Base-by-base conservation (phyloP, 2,888 invertebrate species). In the Troilus luridus region DNA sequence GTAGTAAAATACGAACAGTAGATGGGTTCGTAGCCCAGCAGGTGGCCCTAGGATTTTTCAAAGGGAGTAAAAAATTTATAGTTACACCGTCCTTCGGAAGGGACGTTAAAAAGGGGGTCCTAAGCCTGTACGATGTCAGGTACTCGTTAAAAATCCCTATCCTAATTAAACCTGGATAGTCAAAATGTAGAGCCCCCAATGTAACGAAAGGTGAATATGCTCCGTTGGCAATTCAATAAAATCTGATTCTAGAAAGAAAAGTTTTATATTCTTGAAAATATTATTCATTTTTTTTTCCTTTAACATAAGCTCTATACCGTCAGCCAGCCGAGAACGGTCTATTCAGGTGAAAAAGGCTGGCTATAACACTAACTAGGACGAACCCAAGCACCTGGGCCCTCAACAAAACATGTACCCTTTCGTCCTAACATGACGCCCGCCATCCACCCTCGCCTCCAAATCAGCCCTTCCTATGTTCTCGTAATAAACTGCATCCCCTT, bases 321-420 rank as follows among this genome's bases (percentile, higher is more conserved):
- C 67, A 67, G 67, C 1, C 24, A 12, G 11, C 24, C 67, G 12
- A 77, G 41, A n/a, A 8, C 27, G 14, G 72, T 17, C 72, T 77
- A 77, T 0, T 41, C 27, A 17, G 41, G 72, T 41, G 72, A 77
- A 77, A 77, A 77, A 77, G 27, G 24, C 27, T 14, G 72, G 72
- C 41, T 19, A 77, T 77, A 77, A 77, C 41, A 27, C 41, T 14
- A 9, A 77, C 27, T 77, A 77, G 72, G 41, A 77, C 27, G 27
- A 24, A 19, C 41, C 72, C 72, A 8, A 17, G 17, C 72, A 77
- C 72, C 72, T 77, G 72, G 0, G 72, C 1, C 41, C 27, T 27
- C 27, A 41, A 41, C 72, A 77, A 77, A 77, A 77, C 72, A 77
- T 77, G 72, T 41, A 77, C 72, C 72, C 72, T 77, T 41, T 17